These are phyloP conservation scores for Ephydatia muelleri DNA, from an alignment of 37 sponge, comb jelly and placozoan species.

Conservation along the genomic window DNA sequence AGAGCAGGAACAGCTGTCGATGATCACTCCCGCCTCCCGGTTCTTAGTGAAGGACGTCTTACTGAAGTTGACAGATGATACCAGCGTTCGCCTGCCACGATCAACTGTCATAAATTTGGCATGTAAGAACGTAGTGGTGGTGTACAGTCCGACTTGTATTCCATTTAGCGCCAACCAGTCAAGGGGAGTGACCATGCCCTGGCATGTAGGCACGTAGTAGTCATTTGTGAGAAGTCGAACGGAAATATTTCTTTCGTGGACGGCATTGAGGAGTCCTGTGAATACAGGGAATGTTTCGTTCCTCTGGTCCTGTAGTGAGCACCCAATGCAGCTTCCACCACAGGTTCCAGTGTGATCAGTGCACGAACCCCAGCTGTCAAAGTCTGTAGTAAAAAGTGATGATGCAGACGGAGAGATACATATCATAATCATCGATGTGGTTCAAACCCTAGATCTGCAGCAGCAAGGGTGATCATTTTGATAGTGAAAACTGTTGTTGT, in stretches of 20 bases:
- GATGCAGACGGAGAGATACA: too few species aligned
- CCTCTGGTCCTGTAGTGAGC: conserved; percentile 43
- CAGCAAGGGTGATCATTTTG: too few species aligned
- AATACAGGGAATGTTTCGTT: conserved; percentile 85
- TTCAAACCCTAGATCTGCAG: too few species aligned
- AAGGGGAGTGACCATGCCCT: conserved; percentile 61
- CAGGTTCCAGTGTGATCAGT: conserved; percentile 43
- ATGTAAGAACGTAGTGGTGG: conserved; percentile 83
- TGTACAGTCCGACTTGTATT: conserved; percentile 55
- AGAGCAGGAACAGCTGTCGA: conserved; percentile 45
- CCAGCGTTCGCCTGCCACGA: conserved; percentile 68
- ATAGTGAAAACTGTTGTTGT: too few species aligned
- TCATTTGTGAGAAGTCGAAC: conserved; percentile 78
- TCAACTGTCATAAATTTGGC: conserved; percentile 79
- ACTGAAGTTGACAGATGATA: conserved; percentile 91
- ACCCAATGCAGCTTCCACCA: conserved; percentile 62
- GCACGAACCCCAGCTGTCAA: conserved; percentile 82
- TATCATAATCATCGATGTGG: too few species aligned
- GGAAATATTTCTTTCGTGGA: conserved; percentile 43
- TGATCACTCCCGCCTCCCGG: conserved; percentile 87
- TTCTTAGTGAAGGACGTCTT: conserved; percentile 82
- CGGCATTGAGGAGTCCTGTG: conserved; percentile 81
- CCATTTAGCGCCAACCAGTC: conserved; percentile 85
- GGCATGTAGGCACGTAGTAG: conserved; percentile 58
- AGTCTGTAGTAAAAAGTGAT: conserved; percentile 29